Evolutionary conservation across 2,113 vertebrate species (phyloP).

Genomic region (Ictidomys tridecemlineatus): DNA sequence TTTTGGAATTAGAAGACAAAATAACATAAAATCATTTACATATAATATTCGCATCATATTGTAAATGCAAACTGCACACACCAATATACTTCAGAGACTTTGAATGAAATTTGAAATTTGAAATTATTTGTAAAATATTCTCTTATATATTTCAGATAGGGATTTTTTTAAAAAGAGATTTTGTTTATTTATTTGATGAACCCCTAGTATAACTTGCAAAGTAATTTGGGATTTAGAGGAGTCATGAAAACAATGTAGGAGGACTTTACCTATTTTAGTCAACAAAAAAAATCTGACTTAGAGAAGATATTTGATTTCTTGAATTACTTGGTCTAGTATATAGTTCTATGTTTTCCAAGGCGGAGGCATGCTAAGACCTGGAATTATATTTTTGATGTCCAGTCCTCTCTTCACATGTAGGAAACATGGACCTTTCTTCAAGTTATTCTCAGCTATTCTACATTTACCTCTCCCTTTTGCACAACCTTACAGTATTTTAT

Average conservation of each 20-base stretch:
- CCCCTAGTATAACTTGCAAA: neutral
- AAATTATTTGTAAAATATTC: neutral
- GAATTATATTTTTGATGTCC: neutral
- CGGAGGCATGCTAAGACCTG: neutral
- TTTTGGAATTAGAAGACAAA: constrained; percentile 34
- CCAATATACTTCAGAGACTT: neutral
- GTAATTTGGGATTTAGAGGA: neutral
- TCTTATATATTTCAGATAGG: constrained; percentile 4
- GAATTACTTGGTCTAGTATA: neutral
- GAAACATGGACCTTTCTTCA: neutral
- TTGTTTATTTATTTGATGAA: constrained; percentile 22
- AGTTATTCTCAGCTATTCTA: neutral
- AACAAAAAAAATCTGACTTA: neutral
- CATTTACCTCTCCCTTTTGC: neutral
- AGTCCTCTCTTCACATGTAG: neutral
- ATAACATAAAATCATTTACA: neutral
- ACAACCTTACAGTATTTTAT: neutral
- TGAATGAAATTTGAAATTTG: neutral
- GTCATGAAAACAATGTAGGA: neutral
- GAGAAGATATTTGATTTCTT: neutral
- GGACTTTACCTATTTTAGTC: neutral
- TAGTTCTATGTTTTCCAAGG: neutral
- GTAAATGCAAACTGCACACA: neutral
- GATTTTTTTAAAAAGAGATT: neutral
- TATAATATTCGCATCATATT: neutral